Percentiles rank a stretch among this genome's conserved stretches.
These are phyloP conservation scores for Callimico goeldii DNA, from an alignment of 2,797 vertebrate genomes.

Conservation along the genomic window DNA sequence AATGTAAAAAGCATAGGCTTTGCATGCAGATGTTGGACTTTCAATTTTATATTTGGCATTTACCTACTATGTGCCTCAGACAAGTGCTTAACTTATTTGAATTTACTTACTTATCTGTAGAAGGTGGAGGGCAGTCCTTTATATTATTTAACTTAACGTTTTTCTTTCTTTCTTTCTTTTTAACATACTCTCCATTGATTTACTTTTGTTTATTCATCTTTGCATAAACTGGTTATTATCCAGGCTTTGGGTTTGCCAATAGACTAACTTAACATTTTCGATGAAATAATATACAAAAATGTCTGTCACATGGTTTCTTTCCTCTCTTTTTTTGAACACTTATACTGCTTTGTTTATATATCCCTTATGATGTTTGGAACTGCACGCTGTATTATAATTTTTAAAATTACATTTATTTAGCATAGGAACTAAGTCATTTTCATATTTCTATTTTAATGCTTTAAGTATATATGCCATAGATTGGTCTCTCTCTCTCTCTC, in stretches of 20 bases:
- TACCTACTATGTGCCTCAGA: background rate
- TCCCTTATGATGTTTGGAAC: background rate
- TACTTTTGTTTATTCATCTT: background rate
- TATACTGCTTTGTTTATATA: background rate
- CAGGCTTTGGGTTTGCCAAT: background rate
- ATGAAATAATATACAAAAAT: background rate
- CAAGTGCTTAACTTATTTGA: background rate
- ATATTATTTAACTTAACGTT: background rate
- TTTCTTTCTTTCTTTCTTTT: background rate
- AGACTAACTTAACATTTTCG: background rate
- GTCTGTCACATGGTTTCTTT: background rate
- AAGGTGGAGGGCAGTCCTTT: background rate
- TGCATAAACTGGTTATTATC: background rate
- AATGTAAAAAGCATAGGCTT: background rate
- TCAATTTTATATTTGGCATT: background rate
- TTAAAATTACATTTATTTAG: background rate
- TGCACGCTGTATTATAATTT: background rate
- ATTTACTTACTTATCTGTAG: background rate
- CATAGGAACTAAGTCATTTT: background rate
- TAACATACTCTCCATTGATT: background rate
- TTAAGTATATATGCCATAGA: background rate
- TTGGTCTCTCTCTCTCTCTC: background rate
- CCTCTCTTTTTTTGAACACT: background rate
- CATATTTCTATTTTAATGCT: background rate
- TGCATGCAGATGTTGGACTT: background rate